Percentiles rank a stretch among this genome's conserved stretches.
Evolutionary conservation across 1,140 invertebrate species (phyloP).

Genomic region (Cyclina sinensis): DNA sequence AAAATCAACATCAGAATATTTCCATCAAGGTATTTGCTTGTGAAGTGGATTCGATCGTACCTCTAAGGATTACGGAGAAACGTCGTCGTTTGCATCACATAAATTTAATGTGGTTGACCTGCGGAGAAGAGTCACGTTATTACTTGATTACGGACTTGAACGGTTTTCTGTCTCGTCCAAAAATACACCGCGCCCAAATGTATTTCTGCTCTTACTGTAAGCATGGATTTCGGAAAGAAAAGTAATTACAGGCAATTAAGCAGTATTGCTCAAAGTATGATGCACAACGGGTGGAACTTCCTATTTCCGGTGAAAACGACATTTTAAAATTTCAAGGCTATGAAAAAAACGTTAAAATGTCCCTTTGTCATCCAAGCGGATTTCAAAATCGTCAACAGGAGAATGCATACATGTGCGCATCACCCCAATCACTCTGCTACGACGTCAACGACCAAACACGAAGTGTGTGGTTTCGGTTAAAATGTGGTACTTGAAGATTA

Average conservation of each 20-base stretch:
- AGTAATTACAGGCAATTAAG: no score
- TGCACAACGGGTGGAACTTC: no score
- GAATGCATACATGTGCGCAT: background rate
- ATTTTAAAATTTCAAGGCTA: no score
- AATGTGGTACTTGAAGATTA: slow-evolving; percentile 24
- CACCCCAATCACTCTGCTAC: background rate
- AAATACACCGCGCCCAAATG: background rate
- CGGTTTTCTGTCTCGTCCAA: slow-evolving; percentile 18
- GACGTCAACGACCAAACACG: background rate
- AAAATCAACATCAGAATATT: slow-evolving; percentile 32
- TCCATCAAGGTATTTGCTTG: slow-evolving; percentile 42
- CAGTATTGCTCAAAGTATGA: no score
- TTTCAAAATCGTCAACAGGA: slow-evolving; percentile 29
- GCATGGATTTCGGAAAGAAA: no score
- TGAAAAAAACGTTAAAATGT: slow-evolving; percentile 12
- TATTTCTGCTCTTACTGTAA: no score
- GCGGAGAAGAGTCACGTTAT: slow-evolving; percentile 15
- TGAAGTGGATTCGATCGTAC: slow-evolving; percentile 17
- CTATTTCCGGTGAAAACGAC: no score
- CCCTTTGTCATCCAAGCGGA: slow-evolving; percentile 34
- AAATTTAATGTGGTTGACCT: slow-evolving; percentile 20
- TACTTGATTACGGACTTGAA: slow-evolving; percentile 30
- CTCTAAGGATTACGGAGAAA: slow-evolving; percentile 13
- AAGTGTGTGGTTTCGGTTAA: slow-evolving; percentile 29
- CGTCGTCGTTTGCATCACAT: background rate